phyloP scores from a whole-genome alignment of 2,888 invertebrate genomes.

The Neoitamus cyanurus region DNA sequence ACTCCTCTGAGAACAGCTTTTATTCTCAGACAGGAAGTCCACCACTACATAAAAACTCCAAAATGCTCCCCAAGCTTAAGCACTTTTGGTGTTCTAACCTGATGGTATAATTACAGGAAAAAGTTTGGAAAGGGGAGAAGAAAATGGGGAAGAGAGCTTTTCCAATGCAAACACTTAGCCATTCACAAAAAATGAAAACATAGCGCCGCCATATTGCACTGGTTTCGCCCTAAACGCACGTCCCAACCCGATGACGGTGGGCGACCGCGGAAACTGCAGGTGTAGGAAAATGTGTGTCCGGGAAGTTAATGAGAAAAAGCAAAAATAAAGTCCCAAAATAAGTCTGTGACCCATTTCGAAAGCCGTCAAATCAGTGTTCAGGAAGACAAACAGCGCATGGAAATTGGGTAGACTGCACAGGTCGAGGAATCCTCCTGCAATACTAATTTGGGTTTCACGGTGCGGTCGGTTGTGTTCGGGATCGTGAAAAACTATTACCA shows the following conservation, averaged over 20 bases:
- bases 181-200: slow-evolving; percentile 51
- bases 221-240: slow-evolving; percentile 53
- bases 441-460: neutral
- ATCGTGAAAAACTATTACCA: neutral
- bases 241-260: slow-evolving; percentile 52
- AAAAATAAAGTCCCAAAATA: neutral
- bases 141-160: neutral
- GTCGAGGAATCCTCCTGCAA: neutral
- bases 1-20: neutral
- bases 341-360: slow-evolving; percentile 12
- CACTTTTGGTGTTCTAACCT: neutral
- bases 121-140: neutral
- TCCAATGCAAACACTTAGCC: neutral
- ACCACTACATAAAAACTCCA: neutral
- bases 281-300: slow-evolving; percentile 30
- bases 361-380: neutral
- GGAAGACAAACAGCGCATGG: neutral
- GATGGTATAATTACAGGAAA: neutral
- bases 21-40: neutral
- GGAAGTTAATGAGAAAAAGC: slow-evolving; percentile 18
- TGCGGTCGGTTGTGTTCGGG: neutral
- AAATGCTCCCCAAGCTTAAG: neutral
- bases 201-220: slow-evolving; percentile 53
- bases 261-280: slow-evolving; percentile 50
- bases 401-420: neutral